These are phyloP conservation scores for Apeltes quadracus DNA, from an alignment of 2,113 vertebrate species.

Conservation along the genomic window DNA sequence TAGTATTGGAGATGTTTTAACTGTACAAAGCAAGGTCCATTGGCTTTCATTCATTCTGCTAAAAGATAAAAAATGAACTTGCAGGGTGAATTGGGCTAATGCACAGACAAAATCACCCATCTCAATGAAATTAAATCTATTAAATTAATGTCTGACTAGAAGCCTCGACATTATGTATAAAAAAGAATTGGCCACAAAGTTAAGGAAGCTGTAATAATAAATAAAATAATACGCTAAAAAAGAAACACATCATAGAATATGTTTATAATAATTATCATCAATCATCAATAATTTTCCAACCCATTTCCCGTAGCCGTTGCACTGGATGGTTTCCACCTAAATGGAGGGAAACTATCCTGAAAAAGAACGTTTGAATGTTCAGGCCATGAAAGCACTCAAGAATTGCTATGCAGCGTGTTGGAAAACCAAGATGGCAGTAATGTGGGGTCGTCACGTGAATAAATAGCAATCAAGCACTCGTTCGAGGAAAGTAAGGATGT, in stretches of 20 bases:
- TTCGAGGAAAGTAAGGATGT: neutral
- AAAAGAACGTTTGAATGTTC: neutral
- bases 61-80: too few relatives aligned
- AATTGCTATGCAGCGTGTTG: neutral
- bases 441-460: neutral
- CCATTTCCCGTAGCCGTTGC: neutral
- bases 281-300: neutral
- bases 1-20: neutral
- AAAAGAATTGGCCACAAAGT: neutral
- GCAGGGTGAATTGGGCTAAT: too few relatives aligned
- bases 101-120: too few relatives aligned
- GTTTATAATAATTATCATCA: neutral
- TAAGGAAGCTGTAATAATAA: neutral
- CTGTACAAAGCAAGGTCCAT: neutral
- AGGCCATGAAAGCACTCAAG: neutral
- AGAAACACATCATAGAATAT: neutral
- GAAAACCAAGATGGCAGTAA: neutral
- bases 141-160: too few relatives aligned
- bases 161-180: too few relatives aligned
- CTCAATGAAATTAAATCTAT: too few relatives aligned
- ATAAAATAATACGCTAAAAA: neutral
- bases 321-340: neutral
- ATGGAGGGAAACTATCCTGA: neutral
- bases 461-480: slow-evolving; percentile 2
- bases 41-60: too few relatives aligned